Evolutionary conservation across 2,113 vertebrate genomes (phyloP).

Genomic region (Lates calcarifer): DNA sequence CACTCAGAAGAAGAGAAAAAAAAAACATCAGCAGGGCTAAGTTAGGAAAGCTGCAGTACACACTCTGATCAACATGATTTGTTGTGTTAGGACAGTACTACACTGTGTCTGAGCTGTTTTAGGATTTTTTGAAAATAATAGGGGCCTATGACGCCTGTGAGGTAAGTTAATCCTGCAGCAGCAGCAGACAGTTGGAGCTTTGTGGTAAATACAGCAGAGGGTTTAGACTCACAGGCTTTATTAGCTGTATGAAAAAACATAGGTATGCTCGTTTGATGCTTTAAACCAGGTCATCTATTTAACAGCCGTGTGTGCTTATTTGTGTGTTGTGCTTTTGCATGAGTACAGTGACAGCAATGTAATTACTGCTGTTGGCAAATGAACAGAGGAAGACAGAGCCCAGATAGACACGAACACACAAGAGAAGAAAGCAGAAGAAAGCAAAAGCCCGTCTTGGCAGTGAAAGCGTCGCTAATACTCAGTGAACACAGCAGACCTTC

Average conservation of each 20-base stretch:
- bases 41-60: neutral
- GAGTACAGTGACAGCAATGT: conserved; percentile 25
- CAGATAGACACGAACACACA: neutral
- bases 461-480: neutral
- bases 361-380: conserved; percentile 52
- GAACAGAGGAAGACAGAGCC: conserved; percentile 31
- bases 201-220: conserved; percentile 17
- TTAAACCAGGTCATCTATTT: conserved; percentile 47
- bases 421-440: conserved; percentile 15
- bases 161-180: conserved; percentile 41
- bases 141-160: conserved; percentile 14
- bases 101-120: conserved; percentile 9
- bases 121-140: conserved; percentile 43
- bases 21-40: neutral
- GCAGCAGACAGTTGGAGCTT: conserved; percentile 39
- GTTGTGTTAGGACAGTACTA: conserved; percentile 2
- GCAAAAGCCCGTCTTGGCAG: conserved; percentile 5
- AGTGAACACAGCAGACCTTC: conserved; percentile 11
- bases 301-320: conserved; percentile 25
- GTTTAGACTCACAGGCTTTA: conserved; percentile 27
- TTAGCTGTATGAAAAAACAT: conserved; percentile 22
- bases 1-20: neutral
- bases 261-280: neutral
- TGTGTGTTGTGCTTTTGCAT: conserved; percentile 21
- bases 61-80: conserved; percentile 12